These are phyloP conservation scores for Strigops habroptila DNA, from an alignment of 2,113 vertebrate genomes.

Conservation along the genomic window DNA sequence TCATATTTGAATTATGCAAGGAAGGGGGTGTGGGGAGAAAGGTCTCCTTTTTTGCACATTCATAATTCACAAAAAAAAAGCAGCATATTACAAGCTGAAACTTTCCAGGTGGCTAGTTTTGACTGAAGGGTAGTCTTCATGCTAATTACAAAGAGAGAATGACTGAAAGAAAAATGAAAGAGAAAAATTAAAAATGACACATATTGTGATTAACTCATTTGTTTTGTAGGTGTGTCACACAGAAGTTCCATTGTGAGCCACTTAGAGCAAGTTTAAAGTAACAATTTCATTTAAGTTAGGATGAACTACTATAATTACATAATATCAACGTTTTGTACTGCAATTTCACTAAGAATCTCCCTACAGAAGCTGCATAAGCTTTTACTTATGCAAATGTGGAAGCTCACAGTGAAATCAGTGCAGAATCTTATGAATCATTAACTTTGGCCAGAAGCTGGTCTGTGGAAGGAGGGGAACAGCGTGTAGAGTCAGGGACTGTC, in stretches of 20 bases:
- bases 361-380: slow-evolving; percentile 23
- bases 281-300: slow-evolving; percentile 44
- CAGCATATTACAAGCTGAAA: slow-evolving; percentile 61
- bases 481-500: background rate
- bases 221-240: slow-evolving; percentile 57
- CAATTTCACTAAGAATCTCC: slow-evolving; percentile 22
- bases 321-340: slow-evolving; percentile 48
- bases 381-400: slow-evolving; percentile 37
- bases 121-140: slow-evolving; percentile 58
- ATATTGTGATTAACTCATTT: slow-evolving; percentile 66
- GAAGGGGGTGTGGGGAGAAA: slow-evolving; percentile 22
- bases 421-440: slow-evolving; percentile 34
- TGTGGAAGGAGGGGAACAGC: background rate
- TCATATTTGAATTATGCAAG: slow-evolving; percentile 51
- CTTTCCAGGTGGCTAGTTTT: slow-evolving; percentile 68
- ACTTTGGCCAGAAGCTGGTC: background rate
- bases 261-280: slow-evolving; percentile 56
- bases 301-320: slow-evolving; percentile 43
- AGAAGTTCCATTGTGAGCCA: slow-evolving; percentile 49
- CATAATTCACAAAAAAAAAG: slow-evolving; percentile 43
- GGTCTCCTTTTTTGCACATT: slow-evolving; percentile 49
- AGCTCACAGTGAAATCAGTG: background rate
- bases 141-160: slow-evolving; percentile 55
- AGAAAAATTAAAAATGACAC: slow-evolving; percentile 51
- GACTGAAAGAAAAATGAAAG: slow-evolving; percentile 48